Base-by-base conservation (phyloP, 2,888 invertebrate species). In the Hesperia comma region DNA sequence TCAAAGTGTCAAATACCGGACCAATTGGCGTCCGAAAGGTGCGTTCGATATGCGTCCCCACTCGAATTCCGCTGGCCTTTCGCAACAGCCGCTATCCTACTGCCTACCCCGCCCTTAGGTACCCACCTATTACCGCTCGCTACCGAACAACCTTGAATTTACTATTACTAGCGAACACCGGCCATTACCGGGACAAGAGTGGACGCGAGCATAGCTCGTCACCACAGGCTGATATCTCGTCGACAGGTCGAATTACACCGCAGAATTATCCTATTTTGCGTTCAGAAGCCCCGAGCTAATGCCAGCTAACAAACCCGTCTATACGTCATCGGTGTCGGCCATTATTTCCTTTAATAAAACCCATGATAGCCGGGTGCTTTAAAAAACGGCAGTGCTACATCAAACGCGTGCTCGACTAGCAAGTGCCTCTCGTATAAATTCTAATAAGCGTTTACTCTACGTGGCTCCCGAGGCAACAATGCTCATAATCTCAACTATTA, bases 91-190 rank as follows among this genome's bases (percentile, higher is more conserved):
- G 67, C 70, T 72, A 71, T 68, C 62, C 80, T 26, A 26, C 26
- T 26, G 26, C 26, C 26, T 82, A 82, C 84, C 83, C 90, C 91
- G 91, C 92, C 92, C 88, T 82, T 75, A 75, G 75, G 74, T 78
- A 83, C 85, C 87, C 85, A 86, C 88, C 90, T 87, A 90, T 90
- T 88, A 90, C 80, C 85, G 77, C 74, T 84, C 87, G 92, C 92
- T 92, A 92, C 91, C 71, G 90, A 81, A 85, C 84, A 91, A 77
- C 90, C 91, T 92, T 91, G 90, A 85, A 74, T 75, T 72, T 71
- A 71, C 82, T 89, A 85, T 87, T 87, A 85, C 88, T 85, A 79
- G 75, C 74, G 66, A 75, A 70, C 68, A 68, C 80, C 76, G 79
- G 74, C 82, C 81, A 88, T 88, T 87, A 88, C 81, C 73, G 62